A percentile compares a stretch with the other conserved stretches of the same genome.
Conservation (phyloP, 1,140 invertebrate genomes). For the Anastrepha ludens region DNA sequence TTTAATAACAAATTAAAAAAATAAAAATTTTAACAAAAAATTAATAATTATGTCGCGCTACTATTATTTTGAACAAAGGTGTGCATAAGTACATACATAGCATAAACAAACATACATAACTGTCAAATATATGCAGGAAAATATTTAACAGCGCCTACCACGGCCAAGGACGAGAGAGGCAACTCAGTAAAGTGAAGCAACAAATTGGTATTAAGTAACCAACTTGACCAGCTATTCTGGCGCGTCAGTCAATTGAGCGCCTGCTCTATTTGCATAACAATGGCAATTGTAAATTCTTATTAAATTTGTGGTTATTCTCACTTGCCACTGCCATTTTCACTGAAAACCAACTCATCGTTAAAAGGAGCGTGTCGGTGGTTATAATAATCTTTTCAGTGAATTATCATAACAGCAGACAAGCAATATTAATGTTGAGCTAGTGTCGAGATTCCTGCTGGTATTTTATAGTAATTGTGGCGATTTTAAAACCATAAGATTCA, state of each 20-base stretch:
- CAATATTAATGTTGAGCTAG: no score
- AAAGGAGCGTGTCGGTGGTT: background rate
- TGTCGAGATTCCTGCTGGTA: no score
- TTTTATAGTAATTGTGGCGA: no score
- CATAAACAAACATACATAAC: background rate
- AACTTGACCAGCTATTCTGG: background rate
- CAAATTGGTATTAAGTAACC: background rate
- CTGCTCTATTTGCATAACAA: background rate
- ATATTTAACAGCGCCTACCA: background rate
- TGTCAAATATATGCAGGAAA: background rate
- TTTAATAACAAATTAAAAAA: no score
- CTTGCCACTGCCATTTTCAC: background rate
- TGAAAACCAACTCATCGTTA: background rate
- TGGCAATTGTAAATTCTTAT: background rate
- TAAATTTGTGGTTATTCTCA: background rate
- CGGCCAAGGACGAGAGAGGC: background rate
- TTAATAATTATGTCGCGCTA: no score
- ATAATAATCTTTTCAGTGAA: no score
- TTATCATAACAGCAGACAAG: no score
- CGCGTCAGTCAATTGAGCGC: background rate
- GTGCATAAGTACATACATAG: background rate
- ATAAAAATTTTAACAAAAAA: no score
- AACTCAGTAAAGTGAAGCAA: background rate
- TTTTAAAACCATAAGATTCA: no score
- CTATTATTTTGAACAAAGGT: no score